A percentile compares a stretch with the other conserved stretches of the same genome.
Conservation (phyloP, 1,140 invertebrate species). For the Probaryconus sp. region DNA sequence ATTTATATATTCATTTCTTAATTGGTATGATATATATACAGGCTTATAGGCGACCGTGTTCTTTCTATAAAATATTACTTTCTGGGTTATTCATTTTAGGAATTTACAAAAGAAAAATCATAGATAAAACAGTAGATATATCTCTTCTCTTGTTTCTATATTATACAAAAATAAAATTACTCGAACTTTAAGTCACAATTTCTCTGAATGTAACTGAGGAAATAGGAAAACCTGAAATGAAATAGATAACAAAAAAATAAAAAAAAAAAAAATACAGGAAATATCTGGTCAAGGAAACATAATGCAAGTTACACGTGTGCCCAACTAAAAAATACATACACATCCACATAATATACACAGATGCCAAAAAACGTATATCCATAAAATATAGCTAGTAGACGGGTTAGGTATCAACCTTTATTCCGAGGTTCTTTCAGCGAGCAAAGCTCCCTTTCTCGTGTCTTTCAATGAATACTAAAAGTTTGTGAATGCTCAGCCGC, state of each 20-base stretch:
- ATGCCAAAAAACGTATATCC: constrained; percentile 24
- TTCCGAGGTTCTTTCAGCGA: constrained; percentile 71
- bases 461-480: constrained; percentile 77
- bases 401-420: constrained; percentile 69
- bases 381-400: constrained; percentile 52
- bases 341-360: neutral
- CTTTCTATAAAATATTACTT: no score
- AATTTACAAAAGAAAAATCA: no score
- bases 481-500: constrained; percentile 71
- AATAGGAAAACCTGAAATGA: neutral
- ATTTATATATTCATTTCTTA: constrained; percentile 26
- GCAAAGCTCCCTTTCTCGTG: constrained; percentile 60
- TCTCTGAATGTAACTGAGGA: no score
- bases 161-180: no score
- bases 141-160: no score
- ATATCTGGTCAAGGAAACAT: constrained; percentile 17
- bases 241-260: constrained; percentile 7
- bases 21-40: constrained; percentile 26
- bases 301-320: constrained; percentile 11
- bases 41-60: no score
- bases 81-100: no score
- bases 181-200: no score
- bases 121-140: no score
- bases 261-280: constrained; percentile 35
- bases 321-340: neutral